Evolutionary conservation across 2,888 invertebrate genomes (phyloP).

Genomic region (Andrena praecox): DNA sequence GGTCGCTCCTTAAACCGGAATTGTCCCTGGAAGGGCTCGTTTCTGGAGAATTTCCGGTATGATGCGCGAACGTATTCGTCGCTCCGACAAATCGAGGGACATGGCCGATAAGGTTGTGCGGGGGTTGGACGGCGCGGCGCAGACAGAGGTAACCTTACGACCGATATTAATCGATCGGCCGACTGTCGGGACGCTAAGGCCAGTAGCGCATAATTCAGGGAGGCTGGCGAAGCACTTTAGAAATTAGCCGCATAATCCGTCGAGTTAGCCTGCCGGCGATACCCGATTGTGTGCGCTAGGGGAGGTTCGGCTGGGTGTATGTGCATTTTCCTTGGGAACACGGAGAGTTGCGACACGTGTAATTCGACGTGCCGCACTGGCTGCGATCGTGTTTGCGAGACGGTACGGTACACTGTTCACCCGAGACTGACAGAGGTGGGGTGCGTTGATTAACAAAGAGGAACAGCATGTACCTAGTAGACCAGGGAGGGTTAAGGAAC

Average conservation of each 20-base stretch:
- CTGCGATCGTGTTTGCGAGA: slow-evolving; percentile 27
- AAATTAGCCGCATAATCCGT: slow-evolving; percentile 81
- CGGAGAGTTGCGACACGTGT: slow-evolving; percentile 36
- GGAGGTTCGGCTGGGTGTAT: neutral
- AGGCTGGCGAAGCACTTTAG: slow-evolving; percentile 76
- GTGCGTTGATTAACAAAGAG: neutral
- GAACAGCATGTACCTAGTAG: neutral
- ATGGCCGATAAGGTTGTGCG: slow-evolving; percentile 42
- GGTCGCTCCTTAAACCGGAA: slow-evolving; percentile 45
- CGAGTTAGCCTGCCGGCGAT: slow-evolving; percentile 71
- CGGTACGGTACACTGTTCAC: neutral
- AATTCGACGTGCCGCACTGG: slow-evolving; percentile 40
- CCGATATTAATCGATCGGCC: slow-evolving; percentile 66
- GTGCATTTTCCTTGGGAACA: slow-evolving; percentile 7
- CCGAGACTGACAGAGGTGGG: neutral
- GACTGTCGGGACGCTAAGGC: slow-evolving; percentile 65
- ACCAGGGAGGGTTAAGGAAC: neutral
- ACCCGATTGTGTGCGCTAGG: slow-evolving; percentile 7
- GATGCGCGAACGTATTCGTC: slow-evolving; percentile 55
- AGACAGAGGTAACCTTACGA: slow-evolving; percentile 51
- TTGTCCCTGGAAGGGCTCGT: slow-evolving; percentile 30
- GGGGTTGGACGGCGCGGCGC: neutral
- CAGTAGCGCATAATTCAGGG: slow-evolving; percentile 74
- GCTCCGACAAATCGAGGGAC: slow-evolving; percentile 57
- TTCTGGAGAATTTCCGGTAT: slow-evolving; percentile 42